Base-by-base conservation (phyloP, 1,140 invertebrate genomes). In the Bombus pascuorum region DNA sequence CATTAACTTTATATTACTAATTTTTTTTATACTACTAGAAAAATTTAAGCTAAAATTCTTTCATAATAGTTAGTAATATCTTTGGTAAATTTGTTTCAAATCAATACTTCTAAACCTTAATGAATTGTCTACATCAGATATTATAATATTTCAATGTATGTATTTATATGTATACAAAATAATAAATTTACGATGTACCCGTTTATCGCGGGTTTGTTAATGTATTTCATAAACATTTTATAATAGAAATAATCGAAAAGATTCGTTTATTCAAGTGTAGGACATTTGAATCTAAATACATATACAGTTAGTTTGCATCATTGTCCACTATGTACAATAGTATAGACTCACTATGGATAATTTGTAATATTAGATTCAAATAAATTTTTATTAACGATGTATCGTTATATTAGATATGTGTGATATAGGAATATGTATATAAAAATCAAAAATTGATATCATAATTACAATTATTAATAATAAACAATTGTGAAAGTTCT, bases 251-350 rank as follows among this genome's bases (percentile, higher is more conserved):
- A 71, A 72, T 32, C 0, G 32, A 4, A n/a, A 66, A 75, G 37
- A 28, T n/a, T 57, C 15, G 1, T 12, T 59, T 15, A 32, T n/a
- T 68, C 32, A 42, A 34, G 44, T 5, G 28, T 71, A 59, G 57
- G n/a, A 25, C 47, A 72, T 72, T 59, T 72, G 34, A 18, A 72
- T 37, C 34, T 81, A 72, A 81, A 42, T 81, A 59, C 42, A 59
- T 81, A 59, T 59, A 81, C 28, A 81, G 22, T 71, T 47, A 39
- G 8, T 1, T 44, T 62, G 4, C 62, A 28, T 25, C 25, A 77
- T 12, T 62, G 28, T 18, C 6, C 44, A 81, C 25, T 8, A 42
- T 71, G 57, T 34, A 71, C 71, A 15, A 47, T 18, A 47, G 44
- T 32, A 57, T 6, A 1, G 1, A 42, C 5, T 53, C 18, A 18